Base-by-base conservation (phyloP, 2,888 invertebrate species). In the Tachina grossa region DNA sequence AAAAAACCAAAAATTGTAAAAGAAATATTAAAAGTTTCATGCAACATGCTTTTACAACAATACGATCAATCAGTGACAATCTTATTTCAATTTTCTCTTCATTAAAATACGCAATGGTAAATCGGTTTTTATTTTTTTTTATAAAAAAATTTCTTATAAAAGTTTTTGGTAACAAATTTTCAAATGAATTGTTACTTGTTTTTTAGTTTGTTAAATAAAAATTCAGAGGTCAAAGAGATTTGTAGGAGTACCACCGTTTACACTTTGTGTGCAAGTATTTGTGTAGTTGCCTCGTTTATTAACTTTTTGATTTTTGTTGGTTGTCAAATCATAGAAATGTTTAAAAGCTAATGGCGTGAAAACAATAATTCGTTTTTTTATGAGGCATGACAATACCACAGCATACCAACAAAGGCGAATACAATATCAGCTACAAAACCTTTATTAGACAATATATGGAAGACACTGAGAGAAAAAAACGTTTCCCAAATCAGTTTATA, bases 31-130 rank as follows among this genome's bases (percentile, higher is more conserved):
- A 61, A 69, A 66, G 57, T 78, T 66, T 77, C 81, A 77, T 72
- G 72, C 68, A 84, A 78, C 83, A 79, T 81, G 72, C 51, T 66
- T 68, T 82, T 68, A 78, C 74, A 63, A 75, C 79, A 78, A 71
- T 61, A 59, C 88, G 90, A 91, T 91, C 92, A 90, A 91, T 91
- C 91, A 91, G 89, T 91, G 91, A 90, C 91, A 91, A 86, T 69
- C 63, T 76, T 47, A 53, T 31, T 55, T 59, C 11, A 11, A 51
- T 65, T 79, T 47, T 51, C 45, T 51, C 49, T 69, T 31, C 41
- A 45, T 57, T 69, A 22, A 16, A 53, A 69, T 53, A 68, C 68
- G 71, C 22, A 78, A 61, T 53, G 65, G 22, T 65, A 76, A 49
- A 51, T 43, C 22, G n/a, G 51, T 61, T 71, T 79, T 45, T 45